Evolutionary conservation across 2,888 invertebrate genomes (phyloP).

Genomic region (Elysia crispata): DNA sequence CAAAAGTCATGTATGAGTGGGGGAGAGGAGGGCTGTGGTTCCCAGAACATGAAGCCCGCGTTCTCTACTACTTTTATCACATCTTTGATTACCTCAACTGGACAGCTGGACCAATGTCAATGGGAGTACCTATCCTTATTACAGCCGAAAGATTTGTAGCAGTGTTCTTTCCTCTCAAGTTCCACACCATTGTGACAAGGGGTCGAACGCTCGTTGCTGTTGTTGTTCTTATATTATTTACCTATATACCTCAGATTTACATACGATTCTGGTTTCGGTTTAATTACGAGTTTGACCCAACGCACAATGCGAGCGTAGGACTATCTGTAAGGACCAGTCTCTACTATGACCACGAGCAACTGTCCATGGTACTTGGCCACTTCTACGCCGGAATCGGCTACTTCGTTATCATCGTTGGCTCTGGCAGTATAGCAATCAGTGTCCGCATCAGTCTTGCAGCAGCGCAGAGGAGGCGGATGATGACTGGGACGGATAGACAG

Average conservation of each 20-base stretch:
- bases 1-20: slow-evolving; percentile 34
- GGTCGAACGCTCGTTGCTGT: slow-evolving; percentile 25
- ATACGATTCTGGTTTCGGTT: slow-evolving; percentile 37
- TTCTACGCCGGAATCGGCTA: background rate
- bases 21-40: slow-evolving; percentile 13
- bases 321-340: background rate
- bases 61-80: slow-evolving; percentile 32
- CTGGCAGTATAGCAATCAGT: slow-evolving; percentile 33
- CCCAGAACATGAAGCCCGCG: background rate
- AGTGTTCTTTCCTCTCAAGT: slow-evolving; percentile 36
- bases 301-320: slow-evolving; percentile 6
- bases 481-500: background rate
- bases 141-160: slow-evolving; percentile 39
- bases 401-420: slow-evolving; percentile 9
- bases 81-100: slow-evolving; percentile 37
- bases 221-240: background rate
- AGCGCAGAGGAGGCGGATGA: slow-evolving; percentile 23
- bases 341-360: background rate
- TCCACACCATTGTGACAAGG: slow-evolving; percentile 22
- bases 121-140: slow-evolving; percentile 33
- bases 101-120: slow-evolving; percentile 26
- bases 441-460: slow-evolving; percentile 31
- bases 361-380: background rate
- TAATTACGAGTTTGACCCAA: slow-evolving; percentile 7
- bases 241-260: slow-evolving; percentile 21